Base-by-base conservation (phyloP, 2,797 vertebrate species). In the Mycteria americana region DNA sequence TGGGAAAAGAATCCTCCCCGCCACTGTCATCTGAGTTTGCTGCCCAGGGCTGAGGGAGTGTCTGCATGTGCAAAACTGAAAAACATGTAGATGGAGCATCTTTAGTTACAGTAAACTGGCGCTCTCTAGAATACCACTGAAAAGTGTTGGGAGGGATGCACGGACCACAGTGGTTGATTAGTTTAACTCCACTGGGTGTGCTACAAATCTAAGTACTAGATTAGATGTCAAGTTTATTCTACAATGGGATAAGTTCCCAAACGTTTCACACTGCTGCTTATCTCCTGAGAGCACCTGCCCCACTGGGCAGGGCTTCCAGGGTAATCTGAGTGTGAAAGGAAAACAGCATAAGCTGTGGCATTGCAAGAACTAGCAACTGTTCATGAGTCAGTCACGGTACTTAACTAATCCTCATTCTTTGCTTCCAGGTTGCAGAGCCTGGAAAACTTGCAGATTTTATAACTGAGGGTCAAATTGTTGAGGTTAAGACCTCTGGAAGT, bases 111-210 rank as follows among this genome's bases (percentile, higher is more conserved):
- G 57, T 28, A 41, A 39, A 39, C 4, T 13, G 7, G 10, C 28
- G 30, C 31, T 89, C 65, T 12, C 33, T 3, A 11, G 45, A 72
- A 57, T 12, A 33, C 8, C 39, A 13, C 43, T 31, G 69, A 24
- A 24, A 78, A 67, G 9, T 1, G 5, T 0, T 64, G 63, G 48
- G 63, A 84, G 37, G 46, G 51, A 48, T 43, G 76, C 48, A 35
- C 0, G 7, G 31, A 9, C 53, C 6, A 3, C 3, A 1, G n/a
- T 1, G 43, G 30, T 13, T 9, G 41, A 81, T 83, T 24, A 45
- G 8, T 73, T 60, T 46, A 88, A 77, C 56, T 24, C 35, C 18
- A 1, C 41, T 43, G 80, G 46, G 54, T 57, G 83, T 63, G 67
- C 62, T 74, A 74, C 48, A 73, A 72, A 75, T 24, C 27, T 21